Evolutionary conservation across 1,140 invertebrate species (phyloP).

Genomic region (Chrysoperla carnea): DNA sequence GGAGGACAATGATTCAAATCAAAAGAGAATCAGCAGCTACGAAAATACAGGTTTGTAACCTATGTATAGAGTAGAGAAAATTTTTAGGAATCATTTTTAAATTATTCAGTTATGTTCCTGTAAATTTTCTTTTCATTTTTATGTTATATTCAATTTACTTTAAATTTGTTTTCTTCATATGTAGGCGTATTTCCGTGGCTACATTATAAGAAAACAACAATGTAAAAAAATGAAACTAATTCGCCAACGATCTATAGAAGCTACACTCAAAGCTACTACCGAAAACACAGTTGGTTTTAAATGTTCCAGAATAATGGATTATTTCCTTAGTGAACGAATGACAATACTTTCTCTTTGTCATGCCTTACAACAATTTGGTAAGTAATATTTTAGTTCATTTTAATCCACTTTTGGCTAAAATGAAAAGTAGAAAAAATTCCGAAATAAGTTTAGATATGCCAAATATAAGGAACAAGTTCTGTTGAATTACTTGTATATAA

Average conservation of each 20-base stretch:
- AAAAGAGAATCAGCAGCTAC: constrained; percentile 26
- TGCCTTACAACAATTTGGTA: constrained; percentile 24
- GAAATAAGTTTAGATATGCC: too few relatives aligned
- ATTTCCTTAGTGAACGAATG: constrained; percentile 20
- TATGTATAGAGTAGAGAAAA: neutral
- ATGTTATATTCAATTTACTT: too few relatives aligned
- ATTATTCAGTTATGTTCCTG: too few relatives aligned
- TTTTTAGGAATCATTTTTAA: neutral
- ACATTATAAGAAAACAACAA: constrained; percentile 24
- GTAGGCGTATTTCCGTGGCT: constrained; percentile 41
- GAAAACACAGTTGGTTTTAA: constrained; percentile 21
- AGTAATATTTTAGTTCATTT: constrained; percentile 3
- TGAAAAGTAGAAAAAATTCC: too few relatives aligned
- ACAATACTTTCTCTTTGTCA: constrained; percentile 24
- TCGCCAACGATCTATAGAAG: constrained; percentile 24
- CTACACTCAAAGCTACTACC: constrained; percentile 22
- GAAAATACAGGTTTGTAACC: constrained; percentile 34
- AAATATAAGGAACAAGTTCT: too few relatives aligned
- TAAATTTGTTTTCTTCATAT: constrained; percentile 5
- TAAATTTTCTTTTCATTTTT: too few relatives aligned
- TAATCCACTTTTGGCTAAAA: neutral
- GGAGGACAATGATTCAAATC: constrained; percentile 14
- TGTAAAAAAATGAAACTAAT: constrained; percentile 25
- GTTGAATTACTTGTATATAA: too few relatives aligned
- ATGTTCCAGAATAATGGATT: constrained; percentile 24